Conservation (phyloP, 2,888 invertebrate genomes). For the Caenorhabditis panamensis region DNA sequence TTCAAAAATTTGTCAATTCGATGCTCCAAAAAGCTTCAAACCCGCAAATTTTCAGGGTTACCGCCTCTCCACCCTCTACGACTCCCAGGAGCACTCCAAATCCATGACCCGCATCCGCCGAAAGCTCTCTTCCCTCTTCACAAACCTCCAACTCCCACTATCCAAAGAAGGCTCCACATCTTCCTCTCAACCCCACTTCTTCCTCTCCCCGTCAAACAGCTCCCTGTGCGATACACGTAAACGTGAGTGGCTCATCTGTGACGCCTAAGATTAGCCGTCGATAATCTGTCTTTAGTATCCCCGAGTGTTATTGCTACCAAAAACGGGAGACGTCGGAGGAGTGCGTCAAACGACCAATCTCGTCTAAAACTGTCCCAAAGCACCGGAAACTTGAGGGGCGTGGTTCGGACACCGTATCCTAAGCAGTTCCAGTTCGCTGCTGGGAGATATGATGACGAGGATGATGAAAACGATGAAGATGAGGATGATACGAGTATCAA, state of each 20-base stretch:
- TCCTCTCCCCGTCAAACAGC: slow-evolving; percentile 62
- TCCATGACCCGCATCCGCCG: slow-evolving; percentile 63
- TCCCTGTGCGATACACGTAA: slow-evolving; percentile 37
- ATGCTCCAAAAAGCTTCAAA: background rate
- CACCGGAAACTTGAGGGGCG: slow-evolving; percentile 51
- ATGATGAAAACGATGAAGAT: slow-evolving; percentile 40
- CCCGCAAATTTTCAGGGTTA: slow-evolving; percentile 60
- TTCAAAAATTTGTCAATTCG: too few relatives aligned
- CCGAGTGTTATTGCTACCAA: background rate
- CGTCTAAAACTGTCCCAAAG: slow-evolving; percentile 44
- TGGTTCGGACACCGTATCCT: slow-evolving; percentile 45
- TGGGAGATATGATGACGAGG: slow-evolving; percentile 3
- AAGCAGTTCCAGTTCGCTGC: slow-evolving; percentile 28
- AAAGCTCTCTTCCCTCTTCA: slow-evolving; percentile 51
- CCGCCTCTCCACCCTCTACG: slow-evolving; percentile 70
- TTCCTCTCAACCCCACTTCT: slow-evolving; percentile 61
- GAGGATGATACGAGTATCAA: slow-evolving; percentile 37
- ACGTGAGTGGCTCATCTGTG: slow-evolving; percentile 16
- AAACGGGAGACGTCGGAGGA: slow-evolving; percentile 11
- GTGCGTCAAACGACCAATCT: background rate
- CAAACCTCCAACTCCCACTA: slow-evolving; percentile 7
- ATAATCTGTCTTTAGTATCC: slow-evolving; percentile 24
- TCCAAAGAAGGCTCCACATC: slow-evolving; percentile 42
- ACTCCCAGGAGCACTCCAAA: slow-evolving; percentile 65
- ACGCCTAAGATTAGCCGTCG: slow-evolving; percentile 1